Percentiles rank a stretch among this genome's conserved stretches.
Evolutionary conservation across 2,797 vertebrate species (phyloP).

Genomic region (Rhinoraja longicauda): DNA sequence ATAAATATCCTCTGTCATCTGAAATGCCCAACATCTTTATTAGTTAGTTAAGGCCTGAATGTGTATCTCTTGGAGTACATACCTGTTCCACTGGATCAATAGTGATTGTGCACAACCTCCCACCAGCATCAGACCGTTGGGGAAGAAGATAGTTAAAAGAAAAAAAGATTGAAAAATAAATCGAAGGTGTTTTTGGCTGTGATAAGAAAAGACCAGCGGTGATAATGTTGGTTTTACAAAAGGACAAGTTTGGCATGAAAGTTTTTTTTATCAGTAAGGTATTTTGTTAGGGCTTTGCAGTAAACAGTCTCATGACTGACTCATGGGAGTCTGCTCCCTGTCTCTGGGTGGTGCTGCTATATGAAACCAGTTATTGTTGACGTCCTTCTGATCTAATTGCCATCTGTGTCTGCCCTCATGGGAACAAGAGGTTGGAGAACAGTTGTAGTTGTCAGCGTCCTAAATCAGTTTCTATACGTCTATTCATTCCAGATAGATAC

Average conservation of each 20-base stretch:
- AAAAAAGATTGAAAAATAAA: neutral
- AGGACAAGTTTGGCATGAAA: neutral
- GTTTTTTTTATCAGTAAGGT: neutral
- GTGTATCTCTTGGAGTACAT: neutral
- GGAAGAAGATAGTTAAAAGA: neutral
- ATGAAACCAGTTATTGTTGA: conserved; percentile 65
- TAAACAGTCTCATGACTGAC: conserved; percentile 29
- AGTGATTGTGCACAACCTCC: neutral
- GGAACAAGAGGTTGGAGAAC: conserved; percentile 66
- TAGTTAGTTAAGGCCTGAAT: neutral
- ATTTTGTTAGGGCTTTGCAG: neutral
- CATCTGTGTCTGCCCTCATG: conserved; percentile 67
- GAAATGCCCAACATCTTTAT: neutral
- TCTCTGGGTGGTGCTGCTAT: conserved; percentile 49
- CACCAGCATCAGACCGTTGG: neutral
- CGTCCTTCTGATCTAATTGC: conserved; percentile 72
- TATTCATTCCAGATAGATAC: conserved; percentile 62
- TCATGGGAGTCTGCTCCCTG: conserved; percentile 22
- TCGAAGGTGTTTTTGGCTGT: neutral
- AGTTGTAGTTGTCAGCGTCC: conserved; percentile 70
- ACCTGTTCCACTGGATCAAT: neutral
- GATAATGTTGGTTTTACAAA: neutral
- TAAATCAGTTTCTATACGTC: conserved; percentile 67
- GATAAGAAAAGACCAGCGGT: neutral
- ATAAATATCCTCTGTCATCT: neutral